phyloP scores from a whole-genome alignment of 2,888 invertebrate species.

The Balanococcus diminutus region DNA sequence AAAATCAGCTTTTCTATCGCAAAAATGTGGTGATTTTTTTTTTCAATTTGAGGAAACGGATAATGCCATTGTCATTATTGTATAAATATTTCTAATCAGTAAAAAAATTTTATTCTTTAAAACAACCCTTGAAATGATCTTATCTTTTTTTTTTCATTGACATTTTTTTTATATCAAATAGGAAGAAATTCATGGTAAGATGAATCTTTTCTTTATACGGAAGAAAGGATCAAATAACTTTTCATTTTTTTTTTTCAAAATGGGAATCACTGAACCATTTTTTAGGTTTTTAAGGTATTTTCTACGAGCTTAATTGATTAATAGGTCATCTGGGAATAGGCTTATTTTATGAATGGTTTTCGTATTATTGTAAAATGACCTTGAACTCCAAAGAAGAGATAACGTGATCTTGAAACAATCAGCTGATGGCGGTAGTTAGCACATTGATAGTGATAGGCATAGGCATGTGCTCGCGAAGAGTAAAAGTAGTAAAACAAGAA shows the following conservation, averaged over 20 bases:
- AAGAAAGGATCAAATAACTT: no score
- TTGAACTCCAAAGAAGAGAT: conserved; percentile 21
- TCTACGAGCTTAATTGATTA: not conserved
- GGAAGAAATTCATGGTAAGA: no score
- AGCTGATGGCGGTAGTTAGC: not conserved
- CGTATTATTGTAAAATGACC: not conserved
- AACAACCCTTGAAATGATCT: no score
- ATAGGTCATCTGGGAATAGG: not conserved
- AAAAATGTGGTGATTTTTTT: no score
- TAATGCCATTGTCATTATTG: no score
- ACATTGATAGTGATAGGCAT: not conserved
- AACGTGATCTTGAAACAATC: conserved; percentile 27
- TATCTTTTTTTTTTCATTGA: no score
- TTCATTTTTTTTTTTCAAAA: not conserved
- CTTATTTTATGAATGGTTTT: not conserved
- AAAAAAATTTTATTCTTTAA: no score
- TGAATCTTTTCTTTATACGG: no score
- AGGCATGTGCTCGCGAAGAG: not conserved
- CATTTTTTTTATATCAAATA: no score
- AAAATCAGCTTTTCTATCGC: no score
- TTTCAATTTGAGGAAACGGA: no score
- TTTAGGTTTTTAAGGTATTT: not conserved
- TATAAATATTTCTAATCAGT: no score
- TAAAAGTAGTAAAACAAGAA: conserved; percentile 35
- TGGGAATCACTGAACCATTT: not conserved